Evolutionary conservation across 2,113 vertebrate genomes (phyloP).

Genomic region (Brachyistius frenatus): DNA sequence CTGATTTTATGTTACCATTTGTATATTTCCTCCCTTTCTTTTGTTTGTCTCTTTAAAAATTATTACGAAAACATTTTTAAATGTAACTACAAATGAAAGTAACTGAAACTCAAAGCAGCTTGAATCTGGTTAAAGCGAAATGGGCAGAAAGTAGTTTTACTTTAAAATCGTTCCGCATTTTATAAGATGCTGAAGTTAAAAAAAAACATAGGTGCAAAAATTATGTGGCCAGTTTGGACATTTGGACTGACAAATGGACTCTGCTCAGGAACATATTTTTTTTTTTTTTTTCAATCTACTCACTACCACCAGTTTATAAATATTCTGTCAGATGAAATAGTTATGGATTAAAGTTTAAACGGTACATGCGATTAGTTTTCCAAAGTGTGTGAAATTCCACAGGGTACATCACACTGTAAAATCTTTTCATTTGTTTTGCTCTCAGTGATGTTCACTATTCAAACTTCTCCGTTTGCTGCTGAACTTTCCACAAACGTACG

Average conservation of each 20-base stretch:
- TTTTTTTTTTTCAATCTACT: too few relatives aligned
- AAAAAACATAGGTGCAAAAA: neutral
- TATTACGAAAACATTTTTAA: neutral
- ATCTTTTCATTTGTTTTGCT: neutral
- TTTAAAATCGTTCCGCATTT: neutral
- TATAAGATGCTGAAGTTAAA: neutral
- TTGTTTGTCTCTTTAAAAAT: neutral
- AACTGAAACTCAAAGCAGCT: too few relatives aligned
- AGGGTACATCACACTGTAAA: neutral
- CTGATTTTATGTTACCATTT: neutral
- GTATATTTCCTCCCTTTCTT: neutral
- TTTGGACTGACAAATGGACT: neutral
- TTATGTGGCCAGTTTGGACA: neutral
- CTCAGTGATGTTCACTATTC: neutral
- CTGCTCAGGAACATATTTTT: neutral
- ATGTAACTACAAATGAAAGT: too few relatives aligned
- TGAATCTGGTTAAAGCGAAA: neutral
- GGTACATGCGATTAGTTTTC: neutral
- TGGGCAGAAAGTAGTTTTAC: neutral
- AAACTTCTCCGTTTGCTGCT: slow-evolving; percentile 7
- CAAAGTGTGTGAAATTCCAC: neutral
- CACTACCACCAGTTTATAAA: too few relatives aligned
- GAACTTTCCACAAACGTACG: neutral
- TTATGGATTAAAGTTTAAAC: neutral
- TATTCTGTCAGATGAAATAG: neutral